Conservation (phyloP, 2,888 invertebrate genomes). For the Oscheius myriophilus region DNA sequence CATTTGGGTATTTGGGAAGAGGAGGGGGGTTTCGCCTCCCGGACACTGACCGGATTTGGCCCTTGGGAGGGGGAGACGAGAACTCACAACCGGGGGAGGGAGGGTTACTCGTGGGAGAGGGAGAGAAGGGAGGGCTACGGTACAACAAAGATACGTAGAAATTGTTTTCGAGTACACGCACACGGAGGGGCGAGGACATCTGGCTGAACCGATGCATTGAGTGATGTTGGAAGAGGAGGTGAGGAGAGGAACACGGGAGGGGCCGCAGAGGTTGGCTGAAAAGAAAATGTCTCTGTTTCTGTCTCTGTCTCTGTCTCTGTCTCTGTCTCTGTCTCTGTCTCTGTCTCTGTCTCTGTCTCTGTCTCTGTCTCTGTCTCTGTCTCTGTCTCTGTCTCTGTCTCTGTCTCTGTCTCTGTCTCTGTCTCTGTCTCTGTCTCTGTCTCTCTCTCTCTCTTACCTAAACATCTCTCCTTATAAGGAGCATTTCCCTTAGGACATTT, state of each 20-base stretch:
- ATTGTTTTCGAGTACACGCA: slow-evolving; percentile 50
- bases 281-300: not conserved
- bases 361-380: slow-evolving; percentile 4
- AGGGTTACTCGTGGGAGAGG: not conserved
- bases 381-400: slow-evolving; percentile 7
- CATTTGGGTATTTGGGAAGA: slow-evolving; percentile 51
- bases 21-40: slow-evolving; percentile 47
- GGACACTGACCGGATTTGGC: slow-evolving; percentile 40
- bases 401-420: not conserved
- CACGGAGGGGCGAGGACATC: slow-evolving; percentile 40
- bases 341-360: not conserved
- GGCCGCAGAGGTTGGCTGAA: slow-evolving; percentile 41
- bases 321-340: slow-evolving; percentile 6
- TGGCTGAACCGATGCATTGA: slow-evolving; percentile 30
- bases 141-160: slow-evolving; percentile 45
- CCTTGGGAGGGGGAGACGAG: not conserved
- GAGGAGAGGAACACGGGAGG: slow-evolving; percentile 34
- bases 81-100: slow-evolving; percentile 14
- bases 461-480: slow-evolving; percentile 57
- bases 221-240: slow-evolving; percentile 33
- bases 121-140: not conserved
- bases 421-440: not conserved
- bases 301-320: not conserved
- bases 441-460: slow-evolving; percentile 38
- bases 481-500: slow-evolving; percentile 52